Percentiles rank a stretch among this genome's conserved stretches.
Evolutionary conservation across 2,888 invertebrate genomes (phyloP).

Genomic region (Pristionchus japonicus): DNA sequence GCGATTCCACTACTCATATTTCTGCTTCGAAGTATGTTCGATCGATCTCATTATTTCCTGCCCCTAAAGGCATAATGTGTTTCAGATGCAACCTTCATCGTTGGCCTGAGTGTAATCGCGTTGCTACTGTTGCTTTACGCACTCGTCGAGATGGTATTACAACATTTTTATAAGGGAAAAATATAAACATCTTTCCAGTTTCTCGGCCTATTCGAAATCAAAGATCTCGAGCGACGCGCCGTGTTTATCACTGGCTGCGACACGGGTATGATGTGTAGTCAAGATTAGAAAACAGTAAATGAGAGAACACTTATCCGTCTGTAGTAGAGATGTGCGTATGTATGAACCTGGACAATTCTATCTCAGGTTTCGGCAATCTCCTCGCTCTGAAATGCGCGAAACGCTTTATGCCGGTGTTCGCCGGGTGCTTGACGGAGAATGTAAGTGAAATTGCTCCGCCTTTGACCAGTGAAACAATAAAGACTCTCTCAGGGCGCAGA

Average conservation of each 20-base stretch:
- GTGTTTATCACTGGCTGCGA: constrained; percentile 67
- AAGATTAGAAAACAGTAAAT: too few relatives aligned
- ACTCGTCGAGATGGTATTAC: background rate
- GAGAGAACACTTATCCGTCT: too few relatives aligned
- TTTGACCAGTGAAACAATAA: background rate
- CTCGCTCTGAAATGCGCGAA: constrained; percentile 61
- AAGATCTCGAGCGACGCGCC: constrained; percentile 53
- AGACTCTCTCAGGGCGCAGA: background rate
- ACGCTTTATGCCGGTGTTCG: constrained; percentile 66
- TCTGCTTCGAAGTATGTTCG: background rate
- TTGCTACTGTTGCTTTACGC: background rate
- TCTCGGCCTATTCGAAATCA: background rate
- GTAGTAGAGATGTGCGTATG: too few relatives aligned
- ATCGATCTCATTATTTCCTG: background rate
- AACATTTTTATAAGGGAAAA: background rate
- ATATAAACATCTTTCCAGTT: background rate
- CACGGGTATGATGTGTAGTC: constrained; percentile 48
- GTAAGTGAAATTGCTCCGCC: constrained; percentile 42
- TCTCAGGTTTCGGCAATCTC: constrained; percentile 63
- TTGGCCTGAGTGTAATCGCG: background rate
- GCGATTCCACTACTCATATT: background rate
- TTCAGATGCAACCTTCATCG: background rate
- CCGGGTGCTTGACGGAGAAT: constrained; percentile 63
- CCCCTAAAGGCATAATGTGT: background rate
- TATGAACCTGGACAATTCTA: too few relatives aligned